A percentile compares a stretch with the other conserved stretches of the same genome.
Evolutionary conservation across 2,888 invertebrate species (phyloP).

Genomic region (Rhogogaster chlorosoma): DNA sequence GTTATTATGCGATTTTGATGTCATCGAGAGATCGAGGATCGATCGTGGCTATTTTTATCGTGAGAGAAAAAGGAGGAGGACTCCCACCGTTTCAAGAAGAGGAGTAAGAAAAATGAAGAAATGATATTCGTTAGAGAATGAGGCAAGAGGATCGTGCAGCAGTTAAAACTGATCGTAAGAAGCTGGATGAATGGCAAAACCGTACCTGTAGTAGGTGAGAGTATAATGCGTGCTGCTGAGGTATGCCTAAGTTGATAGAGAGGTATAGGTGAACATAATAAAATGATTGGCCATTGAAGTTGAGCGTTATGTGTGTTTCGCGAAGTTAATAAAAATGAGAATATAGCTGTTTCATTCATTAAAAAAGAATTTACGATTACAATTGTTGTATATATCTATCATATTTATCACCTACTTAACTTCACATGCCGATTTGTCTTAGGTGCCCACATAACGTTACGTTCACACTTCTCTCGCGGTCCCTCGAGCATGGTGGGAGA

Average conservation of each 20-base stretch:
- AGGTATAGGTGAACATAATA: conserved; percentile 59
- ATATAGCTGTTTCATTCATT: conserved; percentile 56
- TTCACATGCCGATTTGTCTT: conserved; percentile 71
- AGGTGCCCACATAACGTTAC: conserved; percentile 53
- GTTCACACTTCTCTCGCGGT: conserved; percentile 51
- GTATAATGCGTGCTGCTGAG: not conserved
- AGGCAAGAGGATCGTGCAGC: not conserved
- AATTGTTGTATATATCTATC: conserved; percentile 67
- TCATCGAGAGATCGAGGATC: not conserved
- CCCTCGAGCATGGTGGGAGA: conserved; percentile 50
- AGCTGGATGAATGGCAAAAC: not conserved
- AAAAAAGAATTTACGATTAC: conserved; percentile 69
- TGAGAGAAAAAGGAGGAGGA: not conserved
- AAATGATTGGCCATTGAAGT: conserved; percentile 65
- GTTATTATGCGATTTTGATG: not conserved
- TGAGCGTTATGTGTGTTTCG: conserved; percentile 61
- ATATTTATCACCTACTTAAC: conserved; percentile 72
- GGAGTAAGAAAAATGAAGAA: not conserved
- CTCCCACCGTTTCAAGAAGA: not conserved
- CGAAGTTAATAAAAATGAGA: conserved; percentile 62
- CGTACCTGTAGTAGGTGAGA: not conserved
- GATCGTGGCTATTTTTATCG: not conserved
- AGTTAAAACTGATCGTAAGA: not conserved
- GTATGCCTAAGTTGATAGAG: conserved; percentile 3
- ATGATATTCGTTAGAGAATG: not conserved